phyloP scores from a whole-genome alignment of 1,140 invertebrate species.

The Drosophila carrolli region DNA sequence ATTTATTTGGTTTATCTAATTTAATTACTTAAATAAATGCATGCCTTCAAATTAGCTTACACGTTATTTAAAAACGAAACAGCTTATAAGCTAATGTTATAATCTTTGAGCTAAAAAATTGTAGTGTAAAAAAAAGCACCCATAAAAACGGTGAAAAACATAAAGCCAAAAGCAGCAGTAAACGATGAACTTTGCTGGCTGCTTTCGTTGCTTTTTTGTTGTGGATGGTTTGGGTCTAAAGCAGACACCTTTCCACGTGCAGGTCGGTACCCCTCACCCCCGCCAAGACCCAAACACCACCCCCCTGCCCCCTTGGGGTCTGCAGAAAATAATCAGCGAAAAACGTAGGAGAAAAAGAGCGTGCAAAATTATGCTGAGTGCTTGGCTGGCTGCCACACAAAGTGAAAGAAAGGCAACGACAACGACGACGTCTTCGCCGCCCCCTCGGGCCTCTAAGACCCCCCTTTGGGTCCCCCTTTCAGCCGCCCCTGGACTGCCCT shows the following conservation, averaged over 20 bases:
- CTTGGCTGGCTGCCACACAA: slow-evolving; percentile 78
- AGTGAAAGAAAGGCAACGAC: slow-evolving; percentile 73
- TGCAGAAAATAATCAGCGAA: slow-evolving; percentile 73
- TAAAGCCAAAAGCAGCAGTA: slow-evolving; percentile 52
- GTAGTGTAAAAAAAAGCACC: slow-evolving; percentile 2
- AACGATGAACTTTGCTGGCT: slow-evolving; percentile 80
- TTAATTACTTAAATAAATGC: no score
- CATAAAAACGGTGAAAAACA: slow-evolving; percentile 1
- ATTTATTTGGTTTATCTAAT: no score
- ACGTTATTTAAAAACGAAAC: no score
- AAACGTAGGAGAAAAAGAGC: slow-evolving; percentile 79
- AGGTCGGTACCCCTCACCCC: slow-evolving; percentile 24
- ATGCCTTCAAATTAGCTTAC: no score
- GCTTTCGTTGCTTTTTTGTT: slow-evolving; percentile 43
- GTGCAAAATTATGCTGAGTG: slow-evolving; percentile 82
- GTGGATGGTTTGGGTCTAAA: slow-evolving; percentile 47
- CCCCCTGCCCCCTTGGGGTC: slow-evolving; percentile 25
- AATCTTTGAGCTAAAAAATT: neutral
- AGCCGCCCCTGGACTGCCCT: neutral
- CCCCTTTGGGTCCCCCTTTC: neutral
- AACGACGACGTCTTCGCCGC: slow-evolving; percentile 36
- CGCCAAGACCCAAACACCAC: neutral
- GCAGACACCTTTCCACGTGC: slow-evolving; percentile 75
- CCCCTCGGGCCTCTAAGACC: neutral
- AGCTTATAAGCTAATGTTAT: no score